These are phyloP conservation scores for Rhinatrema bivittatum DNA, from an alignment of 2,797 vertebrate species.

Conservation along the genomic window DNA sequence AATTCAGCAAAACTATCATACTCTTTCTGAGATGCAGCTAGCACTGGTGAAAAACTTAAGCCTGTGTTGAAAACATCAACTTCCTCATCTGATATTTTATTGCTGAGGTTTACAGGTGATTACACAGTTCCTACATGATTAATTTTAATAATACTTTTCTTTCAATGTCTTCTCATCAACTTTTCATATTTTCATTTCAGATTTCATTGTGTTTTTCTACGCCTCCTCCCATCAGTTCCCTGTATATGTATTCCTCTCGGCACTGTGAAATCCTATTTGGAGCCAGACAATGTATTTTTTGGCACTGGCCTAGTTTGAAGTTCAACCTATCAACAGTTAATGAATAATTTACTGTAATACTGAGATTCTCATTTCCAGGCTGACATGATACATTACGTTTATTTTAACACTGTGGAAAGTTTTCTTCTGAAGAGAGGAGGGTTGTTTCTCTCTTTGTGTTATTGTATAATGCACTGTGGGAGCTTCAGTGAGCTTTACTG, in stretches of 20 bases:
- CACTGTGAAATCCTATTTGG: conserved; percentile 1
- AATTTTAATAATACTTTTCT: conserved; percentile 36
- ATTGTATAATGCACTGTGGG: no score
- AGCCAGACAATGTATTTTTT: conserved; percentile 1
- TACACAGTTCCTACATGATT: conserved; percentile 28
- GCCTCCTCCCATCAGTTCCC: conserved; percentile 26
- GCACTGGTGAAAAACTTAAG: conserved; percentile 36
- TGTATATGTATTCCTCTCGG: conserved; percentile 19
- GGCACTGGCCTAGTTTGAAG: conserved; percentile 7
- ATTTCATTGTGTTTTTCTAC: conserved; percentile 23
- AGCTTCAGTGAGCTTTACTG: no score
- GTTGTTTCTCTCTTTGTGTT: no score
- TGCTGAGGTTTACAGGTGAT: conserved; percentile 30
- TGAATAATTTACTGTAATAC: conserved; percentile 14
- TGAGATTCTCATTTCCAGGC: no score
- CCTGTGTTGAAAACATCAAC: conserved; percentile 35
- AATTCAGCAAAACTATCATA: conserved; percentile 11
- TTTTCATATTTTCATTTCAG: conserved; percentile 28
- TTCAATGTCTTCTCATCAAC: conserved; percentile 37
- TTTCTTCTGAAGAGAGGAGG: no score
- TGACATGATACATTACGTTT: no score
- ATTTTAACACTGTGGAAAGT: no score
- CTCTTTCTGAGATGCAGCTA: no score
- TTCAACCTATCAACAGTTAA: conserved; percentile 11
- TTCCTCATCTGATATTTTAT: conserved; percentile 37